Evolutionary conservation across 2,113 vertebrate species (phyloP), one percentile per base, ranked within the genome.

Genomic region (Spea multiplicata): DNA sequence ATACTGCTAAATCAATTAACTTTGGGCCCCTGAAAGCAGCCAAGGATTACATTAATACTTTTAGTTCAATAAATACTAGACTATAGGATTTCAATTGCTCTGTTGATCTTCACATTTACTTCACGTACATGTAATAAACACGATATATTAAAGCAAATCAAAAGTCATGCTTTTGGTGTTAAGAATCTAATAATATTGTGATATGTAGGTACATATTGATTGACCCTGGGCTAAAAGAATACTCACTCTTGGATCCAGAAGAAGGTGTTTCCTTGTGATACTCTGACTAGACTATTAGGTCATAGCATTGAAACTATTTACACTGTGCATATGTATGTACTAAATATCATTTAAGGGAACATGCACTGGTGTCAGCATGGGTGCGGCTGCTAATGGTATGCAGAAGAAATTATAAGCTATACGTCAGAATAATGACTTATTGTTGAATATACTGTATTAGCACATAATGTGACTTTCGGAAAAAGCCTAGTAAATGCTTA

Each of bases 221-320:
- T 12, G 10, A 30, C 30, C n/a, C n/a, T n/a, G n/a, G n/a, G n/a
- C n/a, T n/a, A 13, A 13, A 62, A n/a, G 2, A 62, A n/a, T n/a
- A 62, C 17, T 0, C 3, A 62, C 14, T 68, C 13, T 0, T n/a
- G 5, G 4, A 6, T 52, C 16, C 4, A 59, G n/a, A 59, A 53
- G 5, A 53, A 57, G 65, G 64, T 66, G 64, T 59, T 46, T 61
- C 44, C 12, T 47, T 47, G 49, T 49, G 66, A 76, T 49, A 77
- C 66, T 62, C 46, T 77, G 75, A 70, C 66, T 70, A 77, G 66
- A 77, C 66, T 61, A 44, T 48, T n/a, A 7, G 49, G n/a, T 70
- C 75, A 70, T 45, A 69, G 4, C 13, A 48, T 10, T 69, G 16
- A 68, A 68, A 67, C 74, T 49, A 77, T 62, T 67, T 62, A 62